Base-by-base conservation (phyloP, 2,888 invertebrate genomes). In the Apantesis nais region DNA sequence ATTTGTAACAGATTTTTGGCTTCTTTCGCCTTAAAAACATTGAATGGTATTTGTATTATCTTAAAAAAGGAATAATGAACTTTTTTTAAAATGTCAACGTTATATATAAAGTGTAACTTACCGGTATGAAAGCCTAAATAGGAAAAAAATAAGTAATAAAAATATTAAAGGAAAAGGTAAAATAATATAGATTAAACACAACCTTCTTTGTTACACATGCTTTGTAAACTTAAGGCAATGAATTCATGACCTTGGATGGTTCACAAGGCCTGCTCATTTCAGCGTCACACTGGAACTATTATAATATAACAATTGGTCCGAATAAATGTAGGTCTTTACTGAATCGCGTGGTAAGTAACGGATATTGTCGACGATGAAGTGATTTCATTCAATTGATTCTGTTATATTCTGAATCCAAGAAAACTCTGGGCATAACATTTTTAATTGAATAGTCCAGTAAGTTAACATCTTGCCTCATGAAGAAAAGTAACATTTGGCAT, bases 31-130 rank as follows among this genome's bases (percentile, higher is more conserved):
- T 29, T n/a, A 67, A 44, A 61, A 60, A 67, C 25, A 55, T 25
- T 29, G 44, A 44, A 44, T 48, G 60, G 62, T 3, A 55, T 68
- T 58, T 63, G 41, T 68, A 31, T 39, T 48, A 11, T 39, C 5
- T 1, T 4, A 16, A 37, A 62, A 62, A 29, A 62, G 52, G 37
- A 16, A 44, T 48, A 67, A 14, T 29, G 22, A 37, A 14, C 16
- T 37, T 12, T 34, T 69, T 41, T 25, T 25, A n/a, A 58, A 11
- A 55, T n/a, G 41, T 39, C 3, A n/a, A n/a, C 12, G 64, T 44
- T 34, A 64, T n/a, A 63, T 52, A 68, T 58, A 63, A 2, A 16
- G 31, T 31, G 19, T 67, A 48, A 16, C 68, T 58, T 64, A 19
- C 22, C 16, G 34, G n/a, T 22, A 44, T n/a, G 41, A 31, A 19